Evolutionary conservation across 2,888 invertebrate genomes (phyloP), one percentile per base, ranked within the genome.

Genomic region (Spisula solida): DNA sequence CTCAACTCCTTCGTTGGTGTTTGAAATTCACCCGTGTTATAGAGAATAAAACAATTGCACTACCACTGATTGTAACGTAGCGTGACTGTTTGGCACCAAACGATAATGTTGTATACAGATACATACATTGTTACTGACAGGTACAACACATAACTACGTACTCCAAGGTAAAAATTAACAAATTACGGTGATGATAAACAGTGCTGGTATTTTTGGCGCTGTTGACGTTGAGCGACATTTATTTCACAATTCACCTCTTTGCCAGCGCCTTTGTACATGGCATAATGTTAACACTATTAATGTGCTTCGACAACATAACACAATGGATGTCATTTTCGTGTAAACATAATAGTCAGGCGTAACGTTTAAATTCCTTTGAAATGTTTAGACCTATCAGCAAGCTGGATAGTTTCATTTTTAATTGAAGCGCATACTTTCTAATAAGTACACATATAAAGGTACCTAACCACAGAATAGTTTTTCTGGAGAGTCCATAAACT

Each of bases 141-240:
- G 75, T 75, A 75, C 31, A 75, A 31, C 75, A 75, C 2, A 75
- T 34, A 75, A 31, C 2, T 12, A 34, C 16, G 34, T 31, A 31
- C 29, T 34, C 34, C 2, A 16, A 75, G 16, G 25, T 25, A 75
- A 75, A 75, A 75, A 75, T 25, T 16, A 75, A 75, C 31, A 75
- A 75, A 75, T 34, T 75, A 75, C 75, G 14, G 34, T 75, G 75
- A 34, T 75, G 75, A 75, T 75, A 31, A 34, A 75, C 75, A 6
- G 34, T 31, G 75, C 75, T 34, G 31, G 18, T 75, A 34, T 75
- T 18, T 34, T 75, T 75, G 31, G 75, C 34, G 75, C 5, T 75
- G 75, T 75, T 75, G 29, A 75, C 75, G 29, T 16, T 18, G 25
- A 75, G 12, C 18, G 75, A 75, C 75, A 34, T 75, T 75, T 75